Percentiles rank a stretch among this genome's conserved stretches.
phyloP scores from a whole-genome alignment of 2,888 invertebrate species.

The Macropis europaea region DNA sequence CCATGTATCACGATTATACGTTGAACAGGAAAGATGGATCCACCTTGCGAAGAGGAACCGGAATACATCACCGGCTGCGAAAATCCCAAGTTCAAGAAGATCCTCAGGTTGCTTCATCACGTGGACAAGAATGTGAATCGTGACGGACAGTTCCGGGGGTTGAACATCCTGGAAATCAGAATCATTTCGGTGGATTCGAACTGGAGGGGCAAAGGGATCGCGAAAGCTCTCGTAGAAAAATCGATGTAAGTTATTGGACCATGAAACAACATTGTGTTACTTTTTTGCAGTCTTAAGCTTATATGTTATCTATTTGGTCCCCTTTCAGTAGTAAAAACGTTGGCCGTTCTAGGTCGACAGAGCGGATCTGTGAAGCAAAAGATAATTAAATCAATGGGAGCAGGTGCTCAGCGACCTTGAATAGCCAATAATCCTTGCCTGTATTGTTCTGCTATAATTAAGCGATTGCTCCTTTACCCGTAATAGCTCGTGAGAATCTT shows the following conservation, averaged over 20 bases:
- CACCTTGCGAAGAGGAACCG: slow-evolving; percentile 79
- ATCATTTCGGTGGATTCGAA: slow-evolving; percentile 85
- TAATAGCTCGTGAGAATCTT: no score
- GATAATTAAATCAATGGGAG: no score
- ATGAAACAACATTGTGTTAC: background rate
- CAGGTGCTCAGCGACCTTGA: no score
- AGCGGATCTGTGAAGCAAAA: no score
- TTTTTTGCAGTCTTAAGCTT: background rate
- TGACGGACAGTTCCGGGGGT: slow-evolving; percentile 82
- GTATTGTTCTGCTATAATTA: no score
- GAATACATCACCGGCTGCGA: slow-evolving; percentile 79
- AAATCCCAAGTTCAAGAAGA: slow-evolving; percentile 85
- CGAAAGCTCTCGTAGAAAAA: slow-evolving; percentile 83
- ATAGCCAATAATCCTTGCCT: no score
- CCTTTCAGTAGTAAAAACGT: no score
- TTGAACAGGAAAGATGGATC: slow-evolving; percentile 75
- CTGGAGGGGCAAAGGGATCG: slow-evolving; percentile 86
- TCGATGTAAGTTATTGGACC: slow-evolving; percentile 87
- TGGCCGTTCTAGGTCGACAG: no score
- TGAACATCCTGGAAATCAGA: slow-evolving; percentile 83
- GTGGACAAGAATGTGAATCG: slow-evolving; percentile 83
- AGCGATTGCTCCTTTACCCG: no score
- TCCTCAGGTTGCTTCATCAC: slow-evolving; percentile 83
- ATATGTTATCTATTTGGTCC: no score
- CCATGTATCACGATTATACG: background rate